Percentiles rank a stretch among this genome's conserved stretches.
phyloP scores from a whole-genome alignment of 2,888 invertebrate species.

The Ormyrus pomaceus region DNA sequence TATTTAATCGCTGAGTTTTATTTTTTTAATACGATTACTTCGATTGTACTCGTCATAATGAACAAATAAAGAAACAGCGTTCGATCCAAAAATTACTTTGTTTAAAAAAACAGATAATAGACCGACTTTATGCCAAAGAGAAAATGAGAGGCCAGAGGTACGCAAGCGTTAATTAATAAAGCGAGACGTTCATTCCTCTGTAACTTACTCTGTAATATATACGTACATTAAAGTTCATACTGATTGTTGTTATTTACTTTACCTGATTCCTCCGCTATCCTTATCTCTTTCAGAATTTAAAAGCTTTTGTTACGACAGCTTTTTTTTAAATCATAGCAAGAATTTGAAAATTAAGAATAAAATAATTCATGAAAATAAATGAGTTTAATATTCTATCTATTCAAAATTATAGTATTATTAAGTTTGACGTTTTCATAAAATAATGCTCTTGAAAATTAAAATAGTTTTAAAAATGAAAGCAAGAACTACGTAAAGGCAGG shows the following conservation, averaged over 20 bases:
- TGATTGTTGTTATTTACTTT: constrained; percentile 11
- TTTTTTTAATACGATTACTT: not conserved
- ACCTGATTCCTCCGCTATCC: not conserved
- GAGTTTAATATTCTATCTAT: too few relatives aligned
- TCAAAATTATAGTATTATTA: too few relatives aligned
- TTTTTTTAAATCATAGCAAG: not conserved
- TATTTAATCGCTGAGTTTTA: not conserved
- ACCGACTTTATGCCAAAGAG: constrained; percentile 50
- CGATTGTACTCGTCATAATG: not conserved
- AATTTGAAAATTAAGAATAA: not conserved
- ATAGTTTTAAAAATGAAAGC: not conserved
- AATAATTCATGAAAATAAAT: not conserved
- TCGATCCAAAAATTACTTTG: constrained; percentile 49
- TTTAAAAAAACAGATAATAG: constrained; percentile 40
- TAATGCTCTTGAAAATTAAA: not conserved
- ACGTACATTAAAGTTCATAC: constrained; percentile 45
- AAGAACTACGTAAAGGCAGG: constrained; percentile 9
- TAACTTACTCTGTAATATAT: constrained; percentile 50
- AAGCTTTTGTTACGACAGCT: not conserved
- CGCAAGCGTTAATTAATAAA: constrained; percentile 10
- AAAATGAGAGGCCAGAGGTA: constrained; percentile 37
- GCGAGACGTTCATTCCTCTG: constrained; percentile 48
- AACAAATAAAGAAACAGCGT: constrained; percentile 25
- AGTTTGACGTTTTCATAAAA: too few relatives aligned
- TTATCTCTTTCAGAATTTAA: not conserved